Percentiles rank a stretch among this genome's conserved stretches.
phyloP scores from a whole-genome alignment of 92 coral and sea anemone genomes.

The Desmophyllum pertusum region DNA sequence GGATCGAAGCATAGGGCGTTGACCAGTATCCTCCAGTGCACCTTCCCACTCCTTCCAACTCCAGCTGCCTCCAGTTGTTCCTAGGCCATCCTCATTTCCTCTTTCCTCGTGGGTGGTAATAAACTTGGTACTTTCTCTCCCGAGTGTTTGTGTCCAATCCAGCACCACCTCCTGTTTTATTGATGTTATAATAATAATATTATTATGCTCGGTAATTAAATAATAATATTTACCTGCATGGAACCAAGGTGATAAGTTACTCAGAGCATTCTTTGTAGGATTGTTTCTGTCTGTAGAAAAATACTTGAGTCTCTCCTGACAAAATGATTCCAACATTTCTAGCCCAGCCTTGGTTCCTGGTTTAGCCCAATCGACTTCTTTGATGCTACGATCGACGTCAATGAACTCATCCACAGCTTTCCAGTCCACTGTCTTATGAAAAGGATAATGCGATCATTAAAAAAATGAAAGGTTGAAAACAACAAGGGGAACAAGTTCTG shows the following conservation, averaged over 20 bases:
- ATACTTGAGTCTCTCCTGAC: constrained; percentile 48
- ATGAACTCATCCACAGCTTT: constrained; percentile 66
- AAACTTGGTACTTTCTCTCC: too few species aligned
- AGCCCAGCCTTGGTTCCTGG: constrained; percentile 75
- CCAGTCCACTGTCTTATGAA: constrained; percentile 57
- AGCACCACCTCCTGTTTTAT: too few species aligned
- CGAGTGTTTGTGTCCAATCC: too few species aligned
- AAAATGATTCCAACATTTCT: constrained; percentile 61
- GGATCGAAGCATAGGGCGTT: too few species aligned
- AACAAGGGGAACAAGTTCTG: neutral
- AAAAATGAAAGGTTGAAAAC: neutral
- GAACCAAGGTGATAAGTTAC: constrained; percentile 84
- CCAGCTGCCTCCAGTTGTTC: too few species aligned
- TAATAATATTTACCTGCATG: constrained; percentile 58
- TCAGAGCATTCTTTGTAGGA: constrained; percentile 75
- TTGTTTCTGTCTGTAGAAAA: constrained; percentile 73
- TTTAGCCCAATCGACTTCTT: constrained; percentile 74
- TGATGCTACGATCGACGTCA: constrained; percentile 63
- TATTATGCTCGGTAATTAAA: too few species aligned
- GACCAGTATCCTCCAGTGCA: too few species aligned
- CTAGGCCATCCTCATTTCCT: too few species aligned
- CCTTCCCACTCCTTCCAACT: too few species aligned
- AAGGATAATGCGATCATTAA: neutral
- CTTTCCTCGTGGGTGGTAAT: too few species aligned
- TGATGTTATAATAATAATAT: too few species aligned